These are phyloP conservation scores for Homarus americanus DNA, from an alignment of 1,140 invertebrate species.

Conservation along the genomic window DNA sequence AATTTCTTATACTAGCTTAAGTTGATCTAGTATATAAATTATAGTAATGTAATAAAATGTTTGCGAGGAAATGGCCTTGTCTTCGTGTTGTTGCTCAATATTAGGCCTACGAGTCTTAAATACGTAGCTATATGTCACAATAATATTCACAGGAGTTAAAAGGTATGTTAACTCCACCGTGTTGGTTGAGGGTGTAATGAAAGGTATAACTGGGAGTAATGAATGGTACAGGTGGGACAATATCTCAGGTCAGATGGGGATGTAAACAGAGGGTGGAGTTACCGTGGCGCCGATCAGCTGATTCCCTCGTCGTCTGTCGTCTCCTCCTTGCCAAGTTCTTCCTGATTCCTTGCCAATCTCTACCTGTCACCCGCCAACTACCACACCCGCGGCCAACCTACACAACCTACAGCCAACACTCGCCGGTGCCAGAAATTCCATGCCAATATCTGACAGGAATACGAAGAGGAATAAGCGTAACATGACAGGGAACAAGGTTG, in stretches of 20 bases:
- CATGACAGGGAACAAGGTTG: not conserved
- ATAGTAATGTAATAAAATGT: no score
- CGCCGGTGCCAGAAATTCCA: not conserved
- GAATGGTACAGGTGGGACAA: no score
- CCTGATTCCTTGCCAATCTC: not conserved
- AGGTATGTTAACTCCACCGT: no score
- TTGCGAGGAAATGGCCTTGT: no score
- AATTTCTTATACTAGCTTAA: no score
- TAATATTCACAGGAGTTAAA: no score
- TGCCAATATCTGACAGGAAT: not conserved
- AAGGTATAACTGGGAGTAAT: no score
- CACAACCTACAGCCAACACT: not conserved
- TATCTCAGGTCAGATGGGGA: not conserved
- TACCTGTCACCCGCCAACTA: not conserved
- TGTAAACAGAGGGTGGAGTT: not conserved
- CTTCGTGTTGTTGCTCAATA: no score
- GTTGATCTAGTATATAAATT: no score
- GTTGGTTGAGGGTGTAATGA: no score
- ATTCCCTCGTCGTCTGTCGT: not conserved
- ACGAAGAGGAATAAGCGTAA: not conserved
- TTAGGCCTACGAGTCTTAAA: no score
- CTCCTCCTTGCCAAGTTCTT: not conserved
- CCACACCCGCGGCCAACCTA: not conserved
- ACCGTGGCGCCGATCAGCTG: not conserved
- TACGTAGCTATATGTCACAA: no score